Base-by-base conservation (phyloP, 1,140 invertebrate genomes). In the Ostrea edulis region DNA sequence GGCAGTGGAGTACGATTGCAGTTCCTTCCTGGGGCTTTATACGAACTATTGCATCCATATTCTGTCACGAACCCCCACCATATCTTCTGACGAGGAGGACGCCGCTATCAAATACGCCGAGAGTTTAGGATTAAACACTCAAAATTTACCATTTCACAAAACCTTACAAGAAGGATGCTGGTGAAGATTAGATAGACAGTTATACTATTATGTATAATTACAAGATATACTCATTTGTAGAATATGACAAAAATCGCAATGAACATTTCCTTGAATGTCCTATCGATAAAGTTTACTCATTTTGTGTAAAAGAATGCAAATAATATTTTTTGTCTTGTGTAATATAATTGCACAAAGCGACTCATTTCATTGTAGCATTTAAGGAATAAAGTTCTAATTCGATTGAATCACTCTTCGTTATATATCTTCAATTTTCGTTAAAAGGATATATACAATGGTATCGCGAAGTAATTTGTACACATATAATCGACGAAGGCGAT, bases 1-100 rank as follows among this genome's bases (percentile, higher is more conserved):
- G 12, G 93, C 93, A 5, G 92, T 94, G 4, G 94, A 94, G 87
- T 94, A 94, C 68, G 94, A 95, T 90, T 95, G 94, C 82, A 87
- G 87, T 0, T 89, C 84, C 20, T 62, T 90, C 25, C 55, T 93
- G 2, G 92, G 93, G 11, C 77, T 91, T 3, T 25, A 77, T 22
- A 91, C 92, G 20, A 93, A 95, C 84, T 95, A 95, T 89, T 94
- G 94, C 88, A 88, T 94, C 12, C 94, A 95, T 86, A 91, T 94
- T 71, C 91, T 95, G 89, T 92, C 93, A 0, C 87, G 94, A 14
- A 93, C 89, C 14, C 92, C 93, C 3, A 88, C 89, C 9, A 89
- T 93, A 5, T 77, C 90, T 29, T 35, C 84, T 5, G 86, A 82
- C 0, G 91, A 89, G 54, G 89, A 94, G 12, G 84, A 90, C 20